A percentile compares a stretch with the other conserved stretches of the same genome.
Evolutionary conservation across 2,113 vertebrate genomes (phyloP).

Genomic region (Thymallus thymallus): DNA sequence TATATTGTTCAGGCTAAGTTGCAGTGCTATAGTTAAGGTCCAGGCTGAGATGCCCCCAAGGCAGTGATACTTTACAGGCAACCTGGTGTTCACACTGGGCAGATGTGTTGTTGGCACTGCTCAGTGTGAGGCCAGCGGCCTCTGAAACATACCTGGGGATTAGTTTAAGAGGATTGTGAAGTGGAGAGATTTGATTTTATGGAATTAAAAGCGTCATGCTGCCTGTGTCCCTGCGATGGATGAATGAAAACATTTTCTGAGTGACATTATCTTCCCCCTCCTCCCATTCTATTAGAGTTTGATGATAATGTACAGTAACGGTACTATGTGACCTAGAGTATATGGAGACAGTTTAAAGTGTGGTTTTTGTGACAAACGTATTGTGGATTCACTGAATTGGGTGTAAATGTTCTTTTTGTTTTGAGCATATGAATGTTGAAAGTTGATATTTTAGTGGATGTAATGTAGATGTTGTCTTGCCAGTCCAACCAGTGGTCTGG

Average conservation of each 20-base stretch:
- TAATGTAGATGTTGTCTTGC: neutral
- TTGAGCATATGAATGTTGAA: neutral
- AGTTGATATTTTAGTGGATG: neutral
- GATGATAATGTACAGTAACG: too few species aligned
- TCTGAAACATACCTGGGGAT: slow-evolving; percentile 71
- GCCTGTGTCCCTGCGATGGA: slow-evolving; percentile 27
- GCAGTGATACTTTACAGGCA: neutral
- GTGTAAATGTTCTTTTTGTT: too few species aligned
- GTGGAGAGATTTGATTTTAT: slow-evolving; percentile 67
- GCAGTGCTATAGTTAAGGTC: too few species aligned
- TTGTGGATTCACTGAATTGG: neutral
- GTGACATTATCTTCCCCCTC: neutral
- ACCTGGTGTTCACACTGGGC: slow-evolving; percentile 22
- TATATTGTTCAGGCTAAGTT: too few species aligned
- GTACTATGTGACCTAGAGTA: neutral
- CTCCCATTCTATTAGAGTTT: neutral
- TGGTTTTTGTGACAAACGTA: neutral
- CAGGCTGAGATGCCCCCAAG: too few species aligned
- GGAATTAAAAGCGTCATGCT: slow-evolving; percentile 69
- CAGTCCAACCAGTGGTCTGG: neutral
- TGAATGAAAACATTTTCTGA: slow-evolving; percentile 25
- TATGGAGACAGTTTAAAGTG: neutral
- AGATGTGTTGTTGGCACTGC: slow-evolving; percentile 53
- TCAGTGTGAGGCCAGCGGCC: slow-evolving; percentile 45
- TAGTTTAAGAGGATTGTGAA: slow-evolving; percentile 68